Evolutionary conservation across 2,888 invertebrate genomes (phyloP), one percentile per base, ranked within the genome.

Genomic region (Leptura quadrifasciata): DNA sequence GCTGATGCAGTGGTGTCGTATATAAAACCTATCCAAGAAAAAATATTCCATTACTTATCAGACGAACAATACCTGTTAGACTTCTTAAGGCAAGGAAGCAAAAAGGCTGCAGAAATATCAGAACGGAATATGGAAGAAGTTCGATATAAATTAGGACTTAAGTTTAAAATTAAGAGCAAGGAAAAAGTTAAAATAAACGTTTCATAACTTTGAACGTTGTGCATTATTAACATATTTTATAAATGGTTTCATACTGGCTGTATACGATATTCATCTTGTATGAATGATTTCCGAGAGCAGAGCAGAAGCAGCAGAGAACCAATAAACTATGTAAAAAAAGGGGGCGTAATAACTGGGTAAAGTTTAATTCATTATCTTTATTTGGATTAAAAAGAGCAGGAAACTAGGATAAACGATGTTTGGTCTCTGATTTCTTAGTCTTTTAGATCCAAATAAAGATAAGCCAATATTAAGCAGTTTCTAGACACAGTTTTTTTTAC

Each of bases 1-100:
- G 94, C 95, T 0, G 95, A 96, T 73, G 92, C 92, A n/a, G 88
- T 97, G 0, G 91, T 94, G 35, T 92, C 93, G 79, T 91, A 92
- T 86, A 85, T 97, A 27, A 90, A 89, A 55, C 96, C 96, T 2
- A 95, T 97, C 82, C 91, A 94, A 80, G 87, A 89, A 64, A 89
- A 91, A 87, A 92, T 94, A 78, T 83, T 89, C 1, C 86, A 91
- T 72, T 91, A 94, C 80, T 86, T 94, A 75, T 86, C 89, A 57
- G 92, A 94, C 78, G 92, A 92, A 63, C 90, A 89, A 20, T 93
- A 94, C 88, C 88, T 97, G 78, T 85, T 91, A n/a, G 88, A 89
- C 35, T 86, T 93, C 4, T 86, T 95, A 21, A 86, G 89, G 69
- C 83, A 86, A 20, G 94, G 94, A 5, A 87, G 90, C 12, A 89